Evolutionary conservation across 2,113 vertebrate genomes (phyloP).

Genomic region (Tonatia bakeri): DNA sequence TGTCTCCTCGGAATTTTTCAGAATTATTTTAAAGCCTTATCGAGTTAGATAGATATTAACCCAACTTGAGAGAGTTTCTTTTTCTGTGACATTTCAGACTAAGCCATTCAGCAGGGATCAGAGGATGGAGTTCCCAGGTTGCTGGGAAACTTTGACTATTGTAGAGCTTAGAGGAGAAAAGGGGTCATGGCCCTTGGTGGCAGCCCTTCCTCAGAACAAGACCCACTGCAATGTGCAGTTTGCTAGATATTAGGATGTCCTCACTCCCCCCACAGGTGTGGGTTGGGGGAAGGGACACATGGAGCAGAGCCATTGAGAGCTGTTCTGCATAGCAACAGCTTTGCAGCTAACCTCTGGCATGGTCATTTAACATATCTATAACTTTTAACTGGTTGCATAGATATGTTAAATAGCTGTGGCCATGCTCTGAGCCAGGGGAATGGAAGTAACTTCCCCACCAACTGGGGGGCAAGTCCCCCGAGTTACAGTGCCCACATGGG

Average conservation of each 20-base stretch:
- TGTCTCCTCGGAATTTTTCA: background rate
- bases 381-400: too few species aligned
- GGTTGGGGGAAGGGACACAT: too few species aligned
- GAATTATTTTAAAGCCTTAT: background rate
- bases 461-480: too few species aligned
- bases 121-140: background rate
- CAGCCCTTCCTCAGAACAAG: background rate
- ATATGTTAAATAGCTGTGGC: too few species aligned
- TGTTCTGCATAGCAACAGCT: too few species aligned
- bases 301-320: too few species aligned
- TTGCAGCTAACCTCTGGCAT: too few species aligned
- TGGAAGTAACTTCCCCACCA: too few species aligned
- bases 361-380: too few species aligned
- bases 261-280: too few species aligned
- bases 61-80: background rate
- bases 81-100: background rate
- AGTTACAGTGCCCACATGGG: too few species aligned
- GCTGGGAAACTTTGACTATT: background rate
- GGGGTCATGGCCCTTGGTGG: accelerated
- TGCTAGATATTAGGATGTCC: background rate
- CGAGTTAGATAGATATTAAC: background rate
- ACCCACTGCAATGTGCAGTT: background rate
- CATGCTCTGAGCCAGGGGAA: too few species aligned
- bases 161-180: background rate
- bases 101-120: background rate